phyloP scores from a whole-genome alignment of 2,797 vertebrate species.

The Pogoniulus pusillus region DNA sequence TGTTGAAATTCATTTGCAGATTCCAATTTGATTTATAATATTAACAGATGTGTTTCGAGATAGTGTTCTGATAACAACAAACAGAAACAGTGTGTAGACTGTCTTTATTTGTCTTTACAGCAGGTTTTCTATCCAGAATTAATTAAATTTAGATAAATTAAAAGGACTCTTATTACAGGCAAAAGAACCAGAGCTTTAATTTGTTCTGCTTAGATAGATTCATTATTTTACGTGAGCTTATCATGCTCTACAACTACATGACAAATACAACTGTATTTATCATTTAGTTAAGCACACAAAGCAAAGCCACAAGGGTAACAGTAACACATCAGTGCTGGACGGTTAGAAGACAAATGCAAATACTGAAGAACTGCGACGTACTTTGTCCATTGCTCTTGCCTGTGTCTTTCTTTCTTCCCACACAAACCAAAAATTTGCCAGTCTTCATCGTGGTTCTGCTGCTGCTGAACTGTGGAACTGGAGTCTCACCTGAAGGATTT shows the following conservation, averaged over 20 bases:
- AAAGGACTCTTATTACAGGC: fast-evolving
- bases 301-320: neutral
- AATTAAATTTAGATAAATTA: neutral
- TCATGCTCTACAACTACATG: neutral
- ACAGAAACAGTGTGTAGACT: neutral
- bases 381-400: neutral
- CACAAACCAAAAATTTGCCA: neutral
- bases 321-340: neutral
- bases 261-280: too few species aligned
- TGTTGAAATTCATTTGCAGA: neutral
- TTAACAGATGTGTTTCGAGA: neutral
- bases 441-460: neutral
- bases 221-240: neutral
- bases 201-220: neutral
- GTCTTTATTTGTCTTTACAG: neutral
- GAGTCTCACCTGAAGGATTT: neutral
- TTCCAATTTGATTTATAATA: neutral
- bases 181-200: neutral
- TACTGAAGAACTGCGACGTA: neutral
- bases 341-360: neutral
- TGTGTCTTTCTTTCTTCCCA: neutral
- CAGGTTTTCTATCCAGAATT: neutral
- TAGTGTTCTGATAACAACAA: neutral
- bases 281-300: neutral
- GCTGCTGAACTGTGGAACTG: neutral